phyloP scores from a whole-genome alignment of 64 coral and sea anemone species.

The Actinia equina region DNA sequence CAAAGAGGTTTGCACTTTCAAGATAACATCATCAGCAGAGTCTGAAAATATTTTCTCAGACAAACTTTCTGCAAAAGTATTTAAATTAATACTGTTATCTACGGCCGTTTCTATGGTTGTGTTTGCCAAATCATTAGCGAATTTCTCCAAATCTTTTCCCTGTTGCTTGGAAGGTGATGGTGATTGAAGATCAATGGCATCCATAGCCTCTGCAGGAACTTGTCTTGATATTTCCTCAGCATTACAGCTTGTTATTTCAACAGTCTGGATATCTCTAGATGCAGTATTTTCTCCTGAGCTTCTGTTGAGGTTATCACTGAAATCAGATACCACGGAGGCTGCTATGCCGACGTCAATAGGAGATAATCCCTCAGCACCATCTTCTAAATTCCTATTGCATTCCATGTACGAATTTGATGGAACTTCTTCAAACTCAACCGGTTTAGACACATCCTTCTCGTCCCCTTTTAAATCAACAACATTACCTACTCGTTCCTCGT shows the following conservation, averaged over 20 bases:
- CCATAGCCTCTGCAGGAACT: constrained; percentile 29
- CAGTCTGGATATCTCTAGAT: neutral
- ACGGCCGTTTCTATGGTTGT: constrained; percentile 19
- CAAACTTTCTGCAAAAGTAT: constrained; percentile 54
- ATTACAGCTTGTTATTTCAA: neutral
- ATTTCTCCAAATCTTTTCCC: neutral
- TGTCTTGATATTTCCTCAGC: constrained; percentile 34
- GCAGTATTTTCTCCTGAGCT: neutral
- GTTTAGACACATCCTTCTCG: constrained; percentile 3
- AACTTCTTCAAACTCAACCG: neutral
- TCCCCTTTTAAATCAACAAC: neutral
- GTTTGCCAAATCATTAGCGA: constrained; percentile 6
- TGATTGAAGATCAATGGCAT: neutral
- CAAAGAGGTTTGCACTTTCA: constrained; percentile 27
- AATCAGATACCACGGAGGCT: neutral
- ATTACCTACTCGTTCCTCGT: neutral
- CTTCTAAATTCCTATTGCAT: neutral
- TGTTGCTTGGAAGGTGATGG: neutral
- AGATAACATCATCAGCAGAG: constrained; percentile 47
- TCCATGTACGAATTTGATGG: neutral
- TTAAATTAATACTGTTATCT: constrained; percentile 18
- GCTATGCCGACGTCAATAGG: neutral
- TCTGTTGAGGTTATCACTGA: neutral
- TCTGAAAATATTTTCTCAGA: constrained; percentile 31
- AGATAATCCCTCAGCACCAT: neutral